Percentiles rank a stretch among this genome's conserved stretches.
Evolutionary conservation across 1,140 invertebrate genomes (phyloP).

Genomic region (Pseudomyrmex sp.): DNA sequence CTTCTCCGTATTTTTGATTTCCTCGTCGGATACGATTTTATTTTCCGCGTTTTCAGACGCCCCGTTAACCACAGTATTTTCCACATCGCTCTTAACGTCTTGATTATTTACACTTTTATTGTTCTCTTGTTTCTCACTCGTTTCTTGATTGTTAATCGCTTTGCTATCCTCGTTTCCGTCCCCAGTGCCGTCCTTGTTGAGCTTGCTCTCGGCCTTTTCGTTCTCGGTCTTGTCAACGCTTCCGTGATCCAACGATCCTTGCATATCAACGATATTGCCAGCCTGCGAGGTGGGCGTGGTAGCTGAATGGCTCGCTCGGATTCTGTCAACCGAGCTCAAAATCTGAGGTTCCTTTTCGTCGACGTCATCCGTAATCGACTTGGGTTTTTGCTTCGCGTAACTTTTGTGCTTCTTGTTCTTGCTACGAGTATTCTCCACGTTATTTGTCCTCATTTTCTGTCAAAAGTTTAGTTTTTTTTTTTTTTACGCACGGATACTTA

Average conservation of each 20-base stretch:
- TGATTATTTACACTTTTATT: constrained; percentile 14
- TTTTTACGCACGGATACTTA: background rate
- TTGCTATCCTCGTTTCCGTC: constrained; percentile 47
- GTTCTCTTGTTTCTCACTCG: constrained; percentile 35
- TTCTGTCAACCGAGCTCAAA: constrained; percentile 78
- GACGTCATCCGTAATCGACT: constrained; percentile 74
- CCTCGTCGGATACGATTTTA: constrained; percentile 24
- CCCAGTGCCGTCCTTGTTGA: constrained; percentile 67
- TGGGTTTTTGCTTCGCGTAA: constrained; percentile 79
- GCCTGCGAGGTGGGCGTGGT: constrained; percentile 86
- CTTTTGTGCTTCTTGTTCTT: constrained; percentile 80
- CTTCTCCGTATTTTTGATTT: constrained; percentile 51
- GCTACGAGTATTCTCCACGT: constrained; percentile 79
- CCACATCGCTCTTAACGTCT: background rate
- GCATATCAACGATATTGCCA: constrained; percentile 90
- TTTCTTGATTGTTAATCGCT: constrained; percentile 15
- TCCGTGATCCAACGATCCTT: constrained; percentile 87
- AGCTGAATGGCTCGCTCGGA: constrained; percentile 77
- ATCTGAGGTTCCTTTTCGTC: constrained; percentile 78
- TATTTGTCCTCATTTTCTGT: constrained; percentile 82
- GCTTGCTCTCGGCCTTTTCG: constrained; percentile 76
- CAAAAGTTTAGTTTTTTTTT: constrained; percentile 25
- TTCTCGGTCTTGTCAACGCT: constrained; percentile 79
- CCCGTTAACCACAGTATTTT: background rate
- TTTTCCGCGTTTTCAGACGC: constrained; percentile 54